Evolutionary conservation across 2,888 invertebrate species (phyloP).

Genomic region (Trachelus troglodyta): DNA sequence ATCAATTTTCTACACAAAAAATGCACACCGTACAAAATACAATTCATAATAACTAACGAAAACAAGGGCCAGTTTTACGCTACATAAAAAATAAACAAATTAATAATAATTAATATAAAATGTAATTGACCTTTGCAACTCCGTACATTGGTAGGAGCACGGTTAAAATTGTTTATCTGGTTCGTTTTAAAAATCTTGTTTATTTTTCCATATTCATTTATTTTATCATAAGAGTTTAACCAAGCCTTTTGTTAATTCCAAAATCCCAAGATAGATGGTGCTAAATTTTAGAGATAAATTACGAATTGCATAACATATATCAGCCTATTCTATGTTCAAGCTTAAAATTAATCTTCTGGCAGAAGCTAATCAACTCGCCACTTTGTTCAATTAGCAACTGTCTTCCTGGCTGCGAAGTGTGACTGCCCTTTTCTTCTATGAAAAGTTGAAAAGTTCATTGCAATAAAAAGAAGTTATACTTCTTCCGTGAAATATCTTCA

Average conservation of each 20-base stretch:
- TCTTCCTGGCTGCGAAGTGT: not conserved
- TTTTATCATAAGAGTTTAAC: not conserved
- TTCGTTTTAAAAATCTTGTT: not conserved
- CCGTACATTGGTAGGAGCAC: not conserved
- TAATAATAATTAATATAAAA: not conserved
- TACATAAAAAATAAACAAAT: not conserved
- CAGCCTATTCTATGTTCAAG: not conserved
- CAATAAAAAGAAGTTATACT: not conserved
- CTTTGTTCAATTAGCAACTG: not conserved
- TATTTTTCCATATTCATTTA: not conserved
- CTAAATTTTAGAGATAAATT: not conserved
- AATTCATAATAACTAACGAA: not conserved
- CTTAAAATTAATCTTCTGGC: not conserved
- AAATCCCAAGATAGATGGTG: not conserved
- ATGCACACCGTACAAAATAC: not conserved
- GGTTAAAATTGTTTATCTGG: not conserved
- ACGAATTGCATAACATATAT: not conserved
- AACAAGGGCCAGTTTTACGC: not conserved
- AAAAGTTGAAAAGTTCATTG: not conserved
- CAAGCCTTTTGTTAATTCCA: not conserved
- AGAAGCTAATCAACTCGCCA: not conserved
- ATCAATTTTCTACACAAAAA: not conserved
- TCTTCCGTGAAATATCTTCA: not conserved
- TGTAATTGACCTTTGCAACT: not conserved
- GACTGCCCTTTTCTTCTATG: constrained; percentile 31